Percentiles rank a stretch among this genome's conserved stretches.
phyloP scores from a whole-genome alignment of 2,888 invertebrate genomes.

The Plebejus melissa region DNA sequence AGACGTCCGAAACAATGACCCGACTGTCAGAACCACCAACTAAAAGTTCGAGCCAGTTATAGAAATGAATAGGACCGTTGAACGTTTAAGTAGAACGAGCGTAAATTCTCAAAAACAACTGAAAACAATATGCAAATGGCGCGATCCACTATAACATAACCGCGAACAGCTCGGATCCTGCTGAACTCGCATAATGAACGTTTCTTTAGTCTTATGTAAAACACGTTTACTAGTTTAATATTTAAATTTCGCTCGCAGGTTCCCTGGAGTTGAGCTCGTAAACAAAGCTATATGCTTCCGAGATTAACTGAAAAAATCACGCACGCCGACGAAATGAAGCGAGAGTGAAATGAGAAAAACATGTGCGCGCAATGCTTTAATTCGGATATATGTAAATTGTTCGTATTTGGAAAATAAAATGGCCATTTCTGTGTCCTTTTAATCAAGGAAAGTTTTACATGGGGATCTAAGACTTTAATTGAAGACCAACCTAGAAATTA shows the following conservation, averaged over 20 bases:
- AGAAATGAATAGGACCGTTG: slow-evolving; percentile 38
- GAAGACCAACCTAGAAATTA: neutral
- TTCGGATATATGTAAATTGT: neutral
- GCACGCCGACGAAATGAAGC: slow-evolving; percentile 22
- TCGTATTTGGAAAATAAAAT: neutral
- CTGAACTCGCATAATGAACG: slow-evolving; percentile 46
- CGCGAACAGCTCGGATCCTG: slow-evolving; percentile 39
- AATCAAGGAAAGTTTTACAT: neutral
- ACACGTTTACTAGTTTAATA: slow-evolving; percentile 29
- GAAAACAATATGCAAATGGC: slow-evolving; percentile 56
- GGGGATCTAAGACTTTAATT: neutral
- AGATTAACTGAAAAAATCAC: slow-evolving; percentile 27
- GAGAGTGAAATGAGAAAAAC: slow-evolving; percentile 11
- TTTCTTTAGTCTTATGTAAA: slow-evolving; percentile 36
- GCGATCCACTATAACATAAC: slow-evolving; percentile 41
- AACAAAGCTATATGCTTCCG: slow-evolving; percentile 23
- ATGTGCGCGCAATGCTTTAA: neutral
- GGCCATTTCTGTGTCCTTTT: neutral
- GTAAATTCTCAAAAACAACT: slow-evolving; percentile 54
- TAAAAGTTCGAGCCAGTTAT: slow-evolving; percentile 18
- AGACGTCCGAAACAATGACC: slow-evolving; percentile 32
- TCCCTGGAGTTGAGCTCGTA: slow-evolving; percentile 22
- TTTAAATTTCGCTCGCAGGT: slow-evolving; percentile 27
- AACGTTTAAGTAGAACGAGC: slow-evolving; percentile 46
- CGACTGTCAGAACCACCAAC: slow-evolving; percentile 34